Base-by-base conservation (phyloP, 2,113 vertebrate genomes). In the Oxyruncus cristatus region DNA sequence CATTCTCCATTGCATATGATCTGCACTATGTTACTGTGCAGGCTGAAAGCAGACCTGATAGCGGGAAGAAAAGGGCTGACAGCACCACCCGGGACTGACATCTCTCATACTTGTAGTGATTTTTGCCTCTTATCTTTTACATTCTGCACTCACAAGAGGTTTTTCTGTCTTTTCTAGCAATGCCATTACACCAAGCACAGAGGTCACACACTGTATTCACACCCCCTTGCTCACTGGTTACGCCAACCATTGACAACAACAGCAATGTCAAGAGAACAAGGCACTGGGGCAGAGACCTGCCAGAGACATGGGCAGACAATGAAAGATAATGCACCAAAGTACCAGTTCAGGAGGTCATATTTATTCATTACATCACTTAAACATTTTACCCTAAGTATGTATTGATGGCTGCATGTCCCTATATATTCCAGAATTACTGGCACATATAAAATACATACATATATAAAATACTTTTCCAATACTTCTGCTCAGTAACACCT, bases 71-170 rank as follows among this genome's bases (percentile, higher is more conserved):
- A 14, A 11, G 17, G 30, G 17, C 33, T 66, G 26, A 58, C 24
- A 56, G 37, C 26, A 56, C 41, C 66, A 86, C 47, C 42, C 47
- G 59, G 12, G 46, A 76, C 28, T 21, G 72, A 72, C 33, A 67
- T 44, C 5, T 68, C 8, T 30, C 52, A 49, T 26, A 28, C 9
- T 7, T 22, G 61, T 6, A 50, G 41, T 0, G 0, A 27, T 47
- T 63, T 65, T 90, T 55, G 30, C 33, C 32, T 73, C 65, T 55
- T 39, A 30, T 37, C 14, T 41, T 85, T 62, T 44, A 53, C 11
- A 27, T 67, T 80, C 67, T 2, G 2, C n/a, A n/a, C 9, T 62
- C 23, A 12, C 44, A 71, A n/a, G 5, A 20, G 26, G 52, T 49
- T 24, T 55, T 32, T 14, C 46, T 56, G 17, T 44, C 28, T 61